Evolutionary conservation across 2,797 vertebrate species (phyloP).

Genomic region (Pseudomugil tenellus): DNA sequence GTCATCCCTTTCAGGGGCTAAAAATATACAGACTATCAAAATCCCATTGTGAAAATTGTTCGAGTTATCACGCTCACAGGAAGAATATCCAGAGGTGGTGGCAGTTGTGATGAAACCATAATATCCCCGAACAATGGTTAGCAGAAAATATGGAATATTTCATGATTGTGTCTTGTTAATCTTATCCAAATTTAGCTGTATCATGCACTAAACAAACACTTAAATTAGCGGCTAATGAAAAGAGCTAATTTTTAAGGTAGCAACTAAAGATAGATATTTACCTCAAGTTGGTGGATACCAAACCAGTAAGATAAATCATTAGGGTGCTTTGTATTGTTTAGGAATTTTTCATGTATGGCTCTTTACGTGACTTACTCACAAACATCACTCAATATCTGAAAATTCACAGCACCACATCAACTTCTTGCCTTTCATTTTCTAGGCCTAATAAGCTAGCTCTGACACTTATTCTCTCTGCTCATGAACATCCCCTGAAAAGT

Average conservation of each 20-base stretch:
- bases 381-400: neutral
- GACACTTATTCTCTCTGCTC: neutral
- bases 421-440: neutral
- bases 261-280: neutral
- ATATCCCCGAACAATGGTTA: too few species aligned
- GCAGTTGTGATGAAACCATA: too few species aligned
- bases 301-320: neutral
- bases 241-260: too few species aligned
- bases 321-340: neutral
- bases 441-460: neutral
- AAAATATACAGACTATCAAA: too few species aligned
- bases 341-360: neutral
- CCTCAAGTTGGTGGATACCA: too few species aligned
- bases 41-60: too few species aligned
- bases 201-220: neutral
- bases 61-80: too few species aligned
- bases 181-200: neutral
- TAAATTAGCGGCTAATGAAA: neutral
- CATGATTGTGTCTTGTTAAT: too few species aligned
- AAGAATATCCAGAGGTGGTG: too few species aligned
- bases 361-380: neutral
- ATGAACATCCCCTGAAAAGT: conserved; percentile 26
- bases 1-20: too few species aligned
- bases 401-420: neutral
- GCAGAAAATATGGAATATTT: too few species aligned